These are phyloP conservation scores for Lepus timidus DNA, from an alignment of 2,113 vertebrate genomes.

Conservation along the genomic window DNA sequence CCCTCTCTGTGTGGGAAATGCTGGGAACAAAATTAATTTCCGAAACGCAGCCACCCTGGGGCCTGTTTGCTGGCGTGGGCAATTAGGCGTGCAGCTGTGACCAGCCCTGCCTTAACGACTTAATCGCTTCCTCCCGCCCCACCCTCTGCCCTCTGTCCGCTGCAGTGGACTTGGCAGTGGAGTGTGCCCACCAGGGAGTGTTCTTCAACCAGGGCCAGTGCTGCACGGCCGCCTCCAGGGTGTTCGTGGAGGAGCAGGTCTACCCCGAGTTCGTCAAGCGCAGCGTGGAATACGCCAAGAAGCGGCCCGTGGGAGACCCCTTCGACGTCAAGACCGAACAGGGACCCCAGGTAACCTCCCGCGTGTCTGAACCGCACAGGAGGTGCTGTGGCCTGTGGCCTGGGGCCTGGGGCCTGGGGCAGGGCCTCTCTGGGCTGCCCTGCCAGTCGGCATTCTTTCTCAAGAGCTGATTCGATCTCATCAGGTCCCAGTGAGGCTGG, in stretches of 20 bases:
- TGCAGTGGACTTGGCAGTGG: constrained; percentile 95
- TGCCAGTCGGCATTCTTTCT: background rate
- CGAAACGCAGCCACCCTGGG: background rate
- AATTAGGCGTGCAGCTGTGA: constrained; percentile 51
- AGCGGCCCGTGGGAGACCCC: constrained; percentile 93
- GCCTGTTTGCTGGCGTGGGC: constrained; percentile 43
- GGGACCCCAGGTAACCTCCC: constrained; percentile 93
- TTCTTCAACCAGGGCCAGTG: constrained; percentile 99
- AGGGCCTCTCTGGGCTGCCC: too few species aligned
- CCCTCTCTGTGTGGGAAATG: background rate
- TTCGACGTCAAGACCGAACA: constrained; percentile 94
- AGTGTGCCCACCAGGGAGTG: constrained; percentile 95
- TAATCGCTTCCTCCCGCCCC: constrained; percentile 61
- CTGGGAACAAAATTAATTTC: constrained; percentile 39
- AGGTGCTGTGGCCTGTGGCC: too few species aligned
- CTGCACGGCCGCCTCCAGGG: constrained; percentile 94
- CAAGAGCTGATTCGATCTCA: rapidly evolving
- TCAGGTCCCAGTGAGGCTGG: background rate
- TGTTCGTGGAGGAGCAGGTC: constrained; percentile 95
- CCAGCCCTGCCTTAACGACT: constrained; percentile 11
- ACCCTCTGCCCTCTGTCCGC: background rate
- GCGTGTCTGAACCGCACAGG: rapidly evolving
- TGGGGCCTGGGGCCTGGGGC: too few species aligned
- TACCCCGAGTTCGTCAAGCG: constrained; percentile 93
- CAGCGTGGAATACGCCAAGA: constrained; percentile 93